phyloP scores from a whole-genome alignment of 1,140 invertebrate genomes.

The Triops cancriformis region DNA sequence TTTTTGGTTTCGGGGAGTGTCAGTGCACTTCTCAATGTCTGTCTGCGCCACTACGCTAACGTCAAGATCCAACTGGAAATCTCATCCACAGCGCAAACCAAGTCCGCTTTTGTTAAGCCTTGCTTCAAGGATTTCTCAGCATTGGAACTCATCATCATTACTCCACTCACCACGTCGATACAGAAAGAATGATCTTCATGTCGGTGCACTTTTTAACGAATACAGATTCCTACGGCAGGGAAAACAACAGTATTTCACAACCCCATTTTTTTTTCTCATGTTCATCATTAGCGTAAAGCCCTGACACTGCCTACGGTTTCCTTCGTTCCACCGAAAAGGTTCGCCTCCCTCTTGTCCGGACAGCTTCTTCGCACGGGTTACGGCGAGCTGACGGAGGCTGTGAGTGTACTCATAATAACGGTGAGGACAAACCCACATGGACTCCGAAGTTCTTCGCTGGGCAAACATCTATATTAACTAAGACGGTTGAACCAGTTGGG shows the following conservation, averaged over 20 bases:
- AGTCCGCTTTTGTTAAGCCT: background rate
- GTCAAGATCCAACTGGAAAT: conserved; percentile 9
- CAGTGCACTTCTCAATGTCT: background rate
- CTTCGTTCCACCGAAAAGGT: background rate
- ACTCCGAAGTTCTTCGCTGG: background rate
- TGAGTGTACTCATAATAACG: conserved; percentile 3
- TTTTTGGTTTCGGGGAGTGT: conserved; percentile 3
- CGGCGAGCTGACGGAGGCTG: background rate
- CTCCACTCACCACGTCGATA: background rate
- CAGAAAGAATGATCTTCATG: background rate
- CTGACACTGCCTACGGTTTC: background rate
- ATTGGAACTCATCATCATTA: background rate
- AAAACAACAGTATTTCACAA: too few species aligned
- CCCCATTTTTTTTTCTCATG: too few species aligned
- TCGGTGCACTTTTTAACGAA: background rate
- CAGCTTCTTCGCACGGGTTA: background rate
- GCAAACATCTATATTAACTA: conserved; percentile 6
- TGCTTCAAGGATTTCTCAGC: background rate
- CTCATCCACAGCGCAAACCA: background rate
- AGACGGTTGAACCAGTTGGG: conserved; percentile 12
- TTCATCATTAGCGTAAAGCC: too few species aligned
- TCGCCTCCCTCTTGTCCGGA: background rate
- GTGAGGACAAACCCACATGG: conserved; percentile 5
- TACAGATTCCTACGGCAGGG: too few species aligned
- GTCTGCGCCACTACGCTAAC: background rate